A percentile compares a stretch with the other conserved stretches of the same genome.
Conservation (phyloP, 2,797 vertebrate genomes). For the Enteromius afrohamiltoni region DNA sequence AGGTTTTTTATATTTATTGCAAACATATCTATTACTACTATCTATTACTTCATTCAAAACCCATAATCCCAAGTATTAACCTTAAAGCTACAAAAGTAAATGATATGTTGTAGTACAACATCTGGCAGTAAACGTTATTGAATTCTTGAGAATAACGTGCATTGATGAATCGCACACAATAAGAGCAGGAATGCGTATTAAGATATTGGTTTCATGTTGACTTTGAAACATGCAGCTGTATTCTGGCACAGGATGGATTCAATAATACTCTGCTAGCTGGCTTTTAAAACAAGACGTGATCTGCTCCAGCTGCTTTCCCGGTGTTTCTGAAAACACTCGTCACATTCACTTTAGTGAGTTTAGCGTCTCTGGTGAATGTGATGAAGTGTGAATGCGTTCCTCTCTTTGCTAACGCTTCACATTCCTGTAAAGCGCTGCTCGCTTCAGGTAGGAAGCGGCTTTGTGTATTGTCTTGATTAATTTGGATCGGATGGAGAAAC, state of each 20-base stretch:
- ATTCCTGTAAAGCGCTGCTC: conserved; percentile 46
- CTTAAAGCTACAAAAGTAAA: not conserved
- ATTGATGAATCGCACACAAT: conserved; percentile 11
- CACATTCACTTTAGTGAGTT: conserved; percentile 15
- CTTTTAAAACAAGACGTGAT: conserved; percentile 40
- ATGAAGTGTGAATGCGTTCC: conserved; percentile 23
- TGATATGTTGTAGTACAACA: not conserved
- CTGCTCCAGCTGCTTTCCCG: conserved; percentile 21
- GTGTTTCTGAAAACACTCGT: conserved; percentile 17
- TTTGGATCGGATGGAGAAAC: conserved; percentile 55
- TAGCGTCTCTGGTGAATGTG: conserved; percentile 5
- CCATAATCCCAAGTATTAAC: conserved; percentile 1
- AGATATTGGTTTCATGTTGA: conserved; percentile 18
- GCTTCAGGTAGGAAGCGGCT: conserved; percentile 50
- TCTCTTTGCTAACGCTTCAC: conserved; percentile 50
- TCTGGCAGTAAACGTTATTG: not conserved
- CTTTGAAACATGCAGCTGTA: conserved; percentile 21
- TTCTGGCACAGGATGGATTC: conserved; percentile 32
- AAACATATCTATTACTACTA: not conserved
- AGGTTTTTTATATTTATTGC: not conserved
- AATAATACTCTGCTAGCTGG: conserved; percentile 14
- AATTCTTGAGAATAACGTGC: not conserved
- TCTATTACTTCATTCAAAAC: not conserved
- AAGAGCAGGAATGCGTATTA: not conserved
- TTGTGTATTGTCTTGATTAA: conserved; percentile 56